Conservation (phyloP, 1,140 invertebrate genomes). For the Macrobrachium nipponense region DNA sequence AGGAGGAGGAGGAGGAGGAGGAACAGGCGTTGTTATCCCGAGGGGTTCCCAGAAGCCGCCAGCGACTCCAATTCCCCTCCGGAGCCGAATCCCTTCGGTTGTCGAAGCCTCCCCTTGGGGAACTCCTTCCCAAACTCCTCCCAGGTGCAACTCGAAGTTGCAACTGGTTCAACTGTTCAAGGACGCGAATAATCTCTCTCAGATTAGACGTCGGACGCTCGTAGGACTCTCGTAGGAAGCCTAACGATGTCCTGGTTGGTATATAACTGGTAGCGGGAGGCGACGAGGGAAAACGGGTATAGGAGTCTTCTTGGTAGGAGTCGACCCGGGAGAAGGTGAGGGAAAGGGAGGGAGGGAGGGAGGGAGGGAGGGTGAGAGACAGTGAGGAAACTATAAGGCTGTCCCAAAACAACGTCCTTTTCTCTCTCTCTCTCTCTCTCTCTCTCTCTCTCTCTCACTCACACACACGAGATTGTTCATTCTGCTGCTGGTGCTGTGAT, state of each 20-base stretch:
- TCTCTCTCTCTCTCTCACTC: background rate
- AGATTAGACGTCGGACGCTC: no score
- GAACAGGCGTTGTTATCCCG: background rate
- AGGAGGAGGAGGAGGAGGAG: background rate
- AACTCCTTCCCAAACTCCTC: background rate
- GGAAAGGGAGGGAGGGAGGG: background rate
- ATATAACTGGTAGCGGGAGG: slow-evolving; percentile 1
- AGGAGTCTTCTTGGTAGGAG: no score
- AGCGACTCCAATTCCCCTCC: background rate
- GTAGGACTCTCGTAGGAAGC: slow-evolving; percentile 2
- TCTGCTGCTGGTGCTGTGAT: background rate
- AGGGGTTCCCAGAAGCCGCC: background rate
- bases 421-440: slow-evolving; percentile 18
- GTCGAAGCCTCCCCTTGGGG: background rate
- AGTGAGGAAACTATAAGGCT: slow-evolving; percentile 8
- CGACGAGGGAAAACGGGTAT: background rate
- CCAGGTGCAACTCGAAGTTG: no score
- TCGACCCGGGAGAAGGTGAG: background rate
- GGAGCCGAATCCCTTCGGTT: background rate
- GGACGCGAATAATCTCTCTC: no score
- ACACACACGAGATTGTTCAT: background rate
- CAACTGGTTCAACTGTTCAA: no score
- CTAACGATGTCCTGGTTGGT: background rate
- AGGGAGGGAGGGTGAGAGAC: background rate
- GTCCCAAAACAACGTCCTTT: background rate